Conservation (phyloP, 2,888 invertebrate species). For the Octonoba sinensis region DNA sequence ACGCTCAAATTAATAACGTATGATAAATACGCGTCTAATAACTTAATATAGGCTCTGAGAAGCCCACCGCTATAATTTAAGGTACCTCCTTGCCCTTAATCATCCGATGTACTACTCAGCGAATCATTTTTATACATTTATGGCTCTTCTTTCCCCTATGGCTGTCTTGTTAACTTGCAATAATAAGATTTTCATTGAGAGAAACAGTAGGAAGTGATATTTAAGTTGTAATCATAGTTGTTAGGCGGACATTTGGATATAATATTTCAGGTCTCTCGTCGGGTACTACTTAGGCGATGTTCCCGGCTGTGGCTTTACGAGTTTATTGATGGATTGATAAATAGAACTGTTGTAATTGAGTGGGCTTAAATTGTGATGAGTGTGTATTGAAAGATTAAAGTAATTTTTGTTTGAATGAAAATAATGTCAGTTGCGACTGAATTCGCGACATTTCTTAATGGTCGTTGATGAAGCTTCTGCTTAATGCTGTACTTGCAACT, state of each 20-base stretch:
- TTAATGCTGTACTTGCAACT: no score
- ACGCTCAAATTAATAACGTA: slow-evolving; percentile 55
- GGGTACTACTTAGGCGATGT: slow-evolving; percentile 13
- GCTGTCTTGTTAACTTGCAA: slow-evolving; percentile 16
- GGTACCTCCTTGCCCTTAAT: slow-evolving; percentile 12
- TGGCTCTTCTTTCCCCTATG: not conserved
- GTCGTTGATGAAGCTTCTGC: no score
- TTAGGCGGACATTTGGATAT: slow-evolving; percentile 38
- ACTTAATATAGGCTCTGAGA: slow-evolving; percentile 56
- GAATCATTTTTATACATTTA: slow-evolving; percentile 16
- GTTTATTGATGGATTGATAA: slow-evolving; percentile 45
- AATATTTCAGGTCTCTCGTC: slow-evolving; percentile 35
- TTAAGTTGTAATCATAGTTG: slow-evolving; percentile 57
- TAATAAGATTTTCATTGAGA: slow-evolving; percentile 57
- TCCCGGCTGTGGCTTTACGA: slow-evolving; percentile 14
- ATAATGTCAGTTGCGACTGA: not conserved
- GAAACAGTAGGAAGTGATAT: slow-evolving; percentile 52
- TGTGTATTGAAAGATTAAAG: not conserved
- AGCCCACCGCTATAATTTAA: slow-evolving; percentile 47
- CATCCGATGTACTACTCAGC: not conserved
- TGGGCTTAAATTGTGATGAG: not conserved
- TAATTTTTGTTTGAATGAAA: not conserved
- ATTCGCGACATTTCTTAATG: not conserved
- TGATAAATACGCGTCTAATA: slow-evolving; percentile 62
- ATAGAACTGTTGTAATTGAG: slow-evolving; percentile 58